These are phyloP conservation scores for Casuarius casuarius DNA, from an alignment of 2,113 vertebrate genomes.

Conservation along the genomic window DNA sequence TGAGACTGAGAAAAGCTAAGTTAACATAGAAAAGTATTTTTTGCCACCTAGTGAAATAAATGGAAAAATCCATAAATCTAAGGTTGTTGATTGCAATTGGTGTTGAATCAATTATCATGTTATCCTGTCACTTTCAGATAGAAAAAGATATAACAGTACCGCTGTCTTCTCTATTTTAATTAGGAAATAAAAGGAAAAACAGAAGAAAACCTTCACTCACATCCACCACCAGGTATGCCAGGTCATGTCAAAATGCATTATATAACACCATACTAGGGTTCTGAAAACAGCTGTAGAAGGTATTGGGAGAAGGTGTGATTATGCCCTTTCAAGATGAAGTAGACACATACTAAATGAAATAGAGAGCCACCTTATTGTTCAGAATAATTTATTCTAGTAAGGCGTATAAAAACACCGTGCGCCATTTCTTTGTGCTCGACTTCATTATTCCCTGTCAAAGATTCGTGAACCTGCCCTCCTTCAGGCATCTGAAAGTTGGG, in stretches of 20 bases:
- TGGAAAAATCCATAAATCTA: slow-evolving; percentile 2
- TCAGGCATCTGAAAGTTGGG: background rate
- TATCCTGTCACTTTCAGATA: background rate
- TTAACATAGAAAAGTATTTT: background rate
- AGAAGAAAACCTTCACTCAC: background rate
- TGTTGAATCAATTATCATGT: background rate
- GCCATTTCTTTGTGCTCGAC: background rate
- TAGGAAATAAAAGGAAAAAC: background rate
- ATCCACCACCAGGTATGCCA: background rate
- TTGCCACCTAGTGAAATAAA: slow-evolving; percentile 24
- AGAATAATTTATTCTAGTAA: background rate
- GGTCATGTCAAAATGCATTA: background rate
- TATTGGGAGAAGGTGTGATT: background rate
- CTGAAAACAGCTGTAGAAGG: background rate
- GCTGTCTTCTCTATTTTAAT: background rate
- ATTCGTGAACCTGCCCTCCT: background rate
- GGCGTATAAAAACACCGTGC: background rate
- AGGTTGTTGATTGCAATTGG: background rate
- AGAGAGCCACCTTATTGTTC: background rate
- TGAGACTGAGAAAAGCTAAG: background rate
- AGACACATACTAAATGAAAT: background rate
- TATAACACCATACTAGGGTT: background rate
- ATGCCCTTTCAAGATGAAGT: background rate
- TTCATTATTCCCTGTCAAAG: background rate
- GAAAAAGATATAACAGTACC: background rate